phyloP scores from a whole-genome alignment of 2,888 invertebrate genomes.

The Drosophila mimica region DNA sequence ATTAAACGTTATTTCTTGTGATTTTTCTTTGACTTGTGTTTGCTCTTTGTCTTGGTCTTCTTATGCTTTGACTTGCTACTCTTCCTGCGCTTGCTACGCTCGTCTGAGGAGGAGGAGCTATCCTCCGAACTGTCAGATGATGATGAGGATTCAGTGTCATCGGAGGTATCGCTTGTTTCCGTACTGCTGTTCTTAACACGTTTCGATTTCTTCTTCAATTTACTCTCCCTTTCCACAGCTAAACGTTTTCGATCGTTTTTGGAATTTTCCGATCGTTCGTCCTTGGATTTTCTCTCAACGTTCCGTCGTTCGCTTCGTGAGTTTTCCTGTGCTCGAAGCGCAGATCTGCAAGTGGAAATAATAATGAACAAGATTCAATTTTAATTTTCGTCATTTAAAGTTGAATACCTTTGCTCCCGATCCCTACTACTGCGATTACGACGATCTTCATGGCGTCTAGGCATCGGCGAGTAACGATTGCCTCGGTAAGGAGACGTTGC shows the following conservation, averaged over 20 bases:
- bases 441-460: constrained; percentile 20
- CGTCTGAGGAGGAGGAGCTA: constrained; percentile 64
- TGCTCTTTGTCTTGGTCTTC: constrained; percentile 55
- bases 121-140: constrained; percentile 54
- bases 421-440: constrained; percentile 32
- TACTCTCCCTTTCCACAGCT: constrained; percentile 36
- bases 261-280: neutral
- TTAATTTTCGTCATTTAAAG: neutral
- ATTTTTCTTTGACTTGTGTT: constrained; percentile 64
- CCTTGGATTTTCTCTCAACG: constrained; percentile 6
- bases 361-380: neutral
- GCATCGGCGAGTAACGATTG: constrained; percentile 31
- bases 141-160: constrained; percentile 51
- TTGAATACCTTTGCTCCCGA: constrained; percentile 43
- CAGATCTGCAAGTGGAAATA: constrained; percentile 1
- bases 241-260: constrained; percentile 26
- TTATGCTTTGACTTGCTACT: constrained; percentile 63
- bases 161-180: constrained; percentile 44
- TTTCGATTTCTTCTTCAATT: constrained; percentile 60
- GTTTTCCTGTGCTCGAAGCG: neutral
- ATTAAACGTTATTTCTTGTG: constrained; percentile 57
- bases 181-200: constrained; percentile 50
- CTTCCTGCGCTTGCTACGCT: constrained; percentile 68
- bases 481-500: constrained; percentile 28
- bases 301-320: constrained; percentile 1